Percentiles rank a stretch among this genome's conserved stretches.
Conservation (phyloP, 2,888 invertebrate genomes). For the Erynnis tages region DNA sequence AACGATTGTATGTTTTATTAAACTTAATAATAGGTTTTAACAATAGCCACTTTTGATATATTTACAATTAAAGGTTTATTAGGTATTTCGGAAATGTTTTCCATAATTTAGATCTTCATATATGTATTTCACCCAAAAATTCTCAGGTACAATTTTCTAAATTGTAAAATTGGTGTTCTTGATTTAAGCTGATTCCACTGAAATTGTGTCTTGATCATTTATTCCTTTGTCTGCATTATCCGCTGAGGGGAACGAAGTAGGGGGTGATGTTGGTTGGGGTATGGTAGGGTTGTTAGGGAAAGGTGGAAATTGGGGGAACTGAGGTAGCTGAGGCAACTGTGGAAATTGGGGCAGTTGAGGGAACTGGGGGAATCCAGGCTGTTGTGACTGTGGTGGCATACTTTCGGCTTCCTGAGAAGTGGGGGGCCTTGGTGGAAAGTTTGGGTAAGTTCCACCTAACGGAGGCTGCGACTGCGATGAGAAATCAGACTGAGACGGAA, state of each 20-base stretch:
- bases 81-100: too few species aligned
- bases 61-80: not conserved
- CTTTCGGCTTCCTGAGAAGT: constrained; percentile 35
- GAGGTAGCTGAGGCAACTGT: constrained; percentile 42
- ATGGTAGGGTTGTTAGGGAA: constrained; percentile 29
- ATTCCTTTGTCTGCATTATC: constrained; percentile 50
- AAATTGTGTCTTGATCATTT: constrained; percentile 69
- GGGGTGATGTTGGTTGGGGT: constrained; percentile 44
- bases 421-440: constrained; percentile 27
- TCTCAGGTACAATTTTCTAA: constrained; percentile 4
- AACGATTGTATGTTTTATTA: not conserved
- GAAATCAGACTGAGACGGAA: not conserved
- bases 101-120: not conserved
- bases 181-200: constrained; percentile 63
- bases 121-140: not conserved
- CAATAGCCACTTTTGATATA: not conserved
- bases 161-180: not conserved
- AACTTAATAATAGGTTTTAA: not conserved
- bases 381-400: constrained; percentile 34
- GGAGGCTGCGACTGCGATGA: constrained; percentile 1
- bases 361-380: constrained; percentile 36
- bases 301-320: constrained; percentile 40
- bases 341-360: constrained; percentile 42
- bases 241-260: constrained; percentile 51
- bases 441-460: constrained; percentile 17